These are phyloP conservation scores for Spizaetus ornatus DNA, from an alignment of 2,113 vertebrate genomes.

Conservation along the genomic window DNA sequence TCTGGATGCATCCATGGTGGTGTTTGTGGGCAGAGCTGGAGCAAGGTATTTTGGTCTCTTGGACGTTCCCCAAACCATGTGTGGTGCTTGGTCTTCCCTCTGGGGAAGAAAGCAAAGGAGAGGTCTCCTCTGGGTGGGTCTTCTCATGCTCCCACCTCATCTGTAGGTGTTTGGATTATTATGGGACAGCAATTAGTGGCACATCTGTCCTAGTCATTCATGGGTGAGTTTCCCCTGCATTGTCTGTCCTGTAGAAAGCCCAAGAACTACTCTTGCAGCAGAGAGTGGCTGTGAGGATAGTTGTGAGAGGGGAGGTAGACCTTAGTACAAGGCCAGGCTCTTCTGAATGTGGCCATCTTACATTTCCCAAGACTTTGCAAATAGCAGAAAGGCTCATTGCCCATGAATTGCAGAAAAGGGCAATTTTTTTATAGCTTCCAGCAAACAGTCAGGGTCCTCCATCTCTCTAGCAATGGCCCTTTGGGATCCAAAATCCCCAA, in stretches of 20 bases:
- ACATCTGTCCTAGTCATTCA: background rate
- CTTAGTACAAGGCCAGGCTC: background rate
- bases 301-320: background rate
- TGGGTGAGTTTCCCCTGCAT: background rate
- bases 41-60: background rate
- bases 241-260: background rate
- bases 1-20: background rate
- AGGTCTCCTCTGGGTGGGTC: background rate
- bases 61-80: background rate
- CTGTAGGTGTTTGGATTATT: background rate
- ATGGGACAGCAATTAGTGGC: background rate
- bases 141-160: background rate
- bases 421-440: background rate
- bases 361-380: background rate
- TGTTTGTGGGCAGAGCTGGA: background rate
- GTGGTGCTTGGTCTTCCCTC: background rate
- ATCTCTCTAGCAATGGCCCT: background rate
- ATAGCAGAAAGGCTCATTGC: background rate
- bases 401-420: background rate
- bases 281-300: background rate
- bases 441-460: background rate
- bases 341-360: background rate
- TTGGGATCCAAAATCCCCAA: background rate
- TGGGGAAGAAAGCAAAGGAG: background rate
- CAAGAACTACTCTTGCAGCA: background rate